A percentile compares a stretch with the other conserved stretches of the same genome.
Evolutionary conservation across 2,888 invertebrate species (phyloP).

Genomic region (Idaea straminata): DNA sequence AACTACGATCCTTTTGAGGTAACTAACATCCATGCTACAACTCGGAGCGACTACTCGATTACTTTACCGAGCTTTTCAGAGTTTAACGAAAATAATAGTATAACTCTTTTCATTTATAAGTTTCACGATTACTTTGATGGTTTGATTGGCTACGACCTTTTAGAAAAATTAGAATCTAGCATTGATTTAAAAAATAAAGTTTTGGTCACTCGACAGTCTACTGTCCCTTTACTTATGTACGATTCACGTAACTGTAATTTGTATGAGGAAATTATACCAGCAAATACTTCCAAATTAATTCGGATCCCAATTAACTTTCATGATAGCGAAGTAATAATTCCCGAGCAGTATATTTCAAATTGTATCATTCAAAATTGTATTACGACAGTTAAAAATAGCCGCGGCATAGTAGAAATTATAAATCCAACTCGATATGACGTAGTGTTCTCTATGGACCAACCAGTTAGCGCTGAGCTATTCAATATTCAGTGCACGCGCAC

Average conservation of each 20-base stretch:
- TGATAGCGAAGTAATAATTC: conserved; percentile 25
- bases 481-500: conserved; percentile 25
- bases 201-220: conserved; percentile 17
- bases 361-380: conserved; percentile 30
- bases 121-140: conserved; percentile 34
- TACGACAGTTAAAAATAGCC: conserved; percentile 26
- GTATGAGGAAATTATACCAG: conserved; percentile 33
- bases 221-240: conserved; percentile 23
- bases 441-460: conserved; percentile 28
- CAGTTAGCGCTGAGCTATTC: conserved; percentile 23
- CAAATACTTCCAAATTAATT: conserved; percentile 25
- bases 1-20: conserved; percentile 33
- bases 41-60: conserved; percentile 29
- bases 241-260: conserved; percentile 28
- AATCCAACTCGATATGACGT: conserved; percentile 29
- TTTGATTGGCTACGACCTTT: conserved; percentile 22
- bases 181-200: conserved; percentile 28
- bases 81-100: conserved; percentile 16
- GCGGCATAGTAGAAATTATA: conserved; percentile 26
- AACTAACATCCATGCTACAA: conserved; percentile 30
- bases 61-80: conserved; percentile 27
- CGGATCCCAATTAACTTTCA: conserved; percentile 22
- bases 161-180: conserved; percentile 26
- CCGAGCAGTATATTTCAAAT: conserved; percentile 25
- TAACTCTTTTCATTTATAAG: conserved; percentile 30